These are phyloP conservation scores for Thaumetopoea pityocampa DNA, from an alignment of 1,140 invertebrate genomes.

Conservation along the genomic window DNA sequence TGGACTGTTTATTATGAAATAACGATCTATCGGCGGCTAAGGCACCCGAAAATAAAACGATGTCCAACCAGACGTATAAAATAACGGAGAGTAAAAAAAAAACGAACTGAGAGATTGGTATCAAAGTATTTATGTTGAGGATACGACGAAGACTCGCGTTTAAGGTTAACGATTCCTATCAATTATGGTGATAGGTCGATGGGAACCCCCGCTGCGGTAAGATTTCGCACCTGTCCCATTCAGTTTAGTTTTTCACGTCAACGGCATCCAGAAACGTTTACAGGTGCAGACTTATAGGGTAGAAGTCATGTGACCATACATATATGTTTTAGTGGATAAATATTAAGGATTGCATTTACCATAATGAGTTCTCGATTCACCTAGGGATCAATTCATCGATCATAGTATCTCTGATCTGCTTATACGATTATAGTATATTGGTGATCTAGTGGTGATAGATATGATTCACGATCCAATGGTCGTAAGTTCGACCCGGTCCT, in stretches of 20 bases:
- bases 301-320: conserved; percentile 23
- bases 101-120: conserved; percentile 61
- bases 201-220: conserved; percentile 57
- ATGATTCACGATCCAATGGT: too few relatives aligned
- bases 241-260: conserved; percentile 53
- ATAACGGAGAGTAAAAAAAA: conserved; percentile 59
- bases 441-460: too few relatives aligned
- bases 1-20: conserved; percentile 70
- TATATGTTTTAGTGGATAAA: too few relatives aligned
- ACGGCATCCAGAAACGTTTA: conserved; percentile 52
- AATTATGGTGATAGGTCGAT: conserved; percentile 70
- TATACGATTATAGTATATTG: too few relatives aligned
- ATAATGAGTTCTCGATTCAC: too few relatives aligned
- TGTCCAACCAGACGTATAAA: conserved; percentile 53
- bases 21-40: conserved; percentile 52
- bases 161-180: conserved; percentile 74
- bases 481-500: too few relatives aligned
- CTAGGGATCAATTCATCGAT: too few relatives aligned
- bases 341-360: too few relatives aligned
- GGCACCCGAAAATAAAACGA: conserved; percentile 73
- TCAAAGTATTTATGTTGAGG: conserved; percentile 68
- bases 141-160: conserved; percentile 53
- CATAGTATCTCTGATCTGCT: too few relatives aligned
- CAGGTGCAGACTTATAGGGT: conserved; percentile 45
- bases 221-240: conserved; percentile 72